Evolutionary conservation across 1,140 invertebrate genomes (phyloP).

Genomic region (Maniola jurtina): DNA sequence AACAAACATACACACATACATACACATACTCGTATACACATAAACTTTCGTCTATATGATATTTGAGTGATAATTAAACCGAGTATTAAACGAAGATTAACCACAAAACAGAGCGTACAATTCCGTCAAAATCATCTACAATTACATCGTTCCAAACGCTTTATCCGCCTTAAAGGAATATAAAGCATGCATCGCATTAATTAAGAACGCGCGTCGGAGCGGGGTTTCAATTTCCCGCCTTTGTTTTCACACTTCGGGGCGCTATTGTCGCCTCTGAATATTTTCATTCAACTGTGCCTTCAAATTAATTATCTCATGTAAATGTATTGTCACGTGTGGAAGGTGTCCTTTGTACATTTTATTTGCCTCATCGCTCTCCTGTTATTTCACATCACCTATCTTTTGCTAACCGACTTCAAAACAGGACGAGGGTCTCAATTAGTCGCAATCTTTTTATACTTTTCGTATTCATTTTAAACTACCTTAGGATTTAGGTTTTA

Average conservation of each 20-base stretch:
- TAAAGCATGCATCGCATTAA: constrained; percentile 23
- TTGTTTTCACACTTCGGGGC: constrained; percentile 24
- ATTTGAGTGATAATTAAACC: neutral
- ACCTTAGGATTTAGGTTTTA: too few relatives aligned
- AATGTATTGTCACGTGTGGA: constrained; percentile 14
- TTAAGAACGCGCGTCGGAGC: constrained; percentile 16
- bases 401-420: too few relatives aligned
- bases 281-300: constrained; percentile 24
- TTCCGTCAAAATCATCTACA: constrained; percentile 8
- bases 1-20: too few relatives aligned
- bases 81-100: neutral
- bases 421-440: too few relatives aligned
- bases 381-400: neutral
- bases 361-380: neutral
- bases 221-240: constrained; percentile 25
- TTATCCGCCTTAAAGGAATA: constrained; percentile 16
- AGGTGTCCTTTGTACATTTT: constrained; percentile 9
- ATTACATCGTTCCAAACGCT: constrained; percentile 10
- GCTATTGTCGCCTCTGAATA: constrained; percentile 23
- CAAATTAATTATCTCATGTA: constrained; percentile 25
- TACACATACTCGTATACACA: too few relatives aligned
- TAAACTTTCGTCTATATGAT: too few relatives aligned
- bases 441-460: too few relatives aligned
- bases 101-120: constrained; percentile 12
- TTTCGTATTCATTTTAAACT: too few relatives aligned